phyloP scores from a whole-genome alignment of 1,140 invertebrate species.

The Philopotamus ludificatus region DNA sequence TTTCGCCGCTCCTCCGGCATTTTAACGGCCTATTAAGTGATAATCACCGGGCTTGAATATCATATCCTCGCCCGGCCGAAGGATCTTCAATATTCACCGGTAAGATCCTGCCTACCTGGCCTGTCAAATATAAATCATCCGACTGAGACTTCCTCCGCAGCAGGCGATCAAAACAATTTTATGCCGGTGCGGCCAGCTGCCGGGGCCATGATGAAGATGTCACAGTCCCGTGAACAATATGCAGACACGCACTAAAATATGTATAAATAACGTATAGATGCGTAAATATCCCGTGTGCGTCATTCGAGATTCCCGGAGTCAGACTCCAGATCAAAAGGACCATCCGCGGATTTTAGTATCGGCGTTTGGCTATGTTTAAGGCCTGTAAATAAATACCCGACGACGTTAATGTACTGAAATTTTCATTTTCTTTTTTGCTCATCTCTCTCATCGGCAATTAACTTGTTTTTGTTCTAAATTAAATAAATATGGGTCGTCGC shows the following conservation, averaged over 20 bases:
- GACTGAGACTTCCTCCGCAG: conserved; percentile 8
- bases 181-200: neutral
- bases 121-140: conserved; percentile 15
- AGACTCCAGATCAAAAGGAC: no score
- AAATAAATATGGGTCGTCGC: conserved; percentile 4
- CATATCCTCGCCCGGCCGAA: neutral
- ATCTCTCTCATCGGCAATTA: no score
- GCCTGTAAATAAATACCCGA: no score
- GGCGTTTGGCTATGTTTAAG: no score
- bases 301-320: no score
- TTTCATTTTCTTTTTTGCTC: no score
- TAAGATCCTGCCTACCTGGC: neutral
- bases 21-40: conserved; percentile 32
- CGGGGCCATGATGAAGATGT: conserved; percentile 17
- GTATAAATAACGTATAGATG: no score
- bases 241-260: no score
- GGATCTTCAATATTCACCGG: neutral
- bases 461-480: neutral
- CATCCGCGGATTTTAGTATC: no score
- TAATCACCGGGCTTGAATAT: conserved; percentile 20
- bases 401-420: no score
- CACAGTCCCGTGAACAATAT: conserved; percentile 1
- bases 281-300: no score
- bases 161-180: conserved; percentile 30
- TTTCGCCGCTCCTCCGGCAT: conserved; percentile 17